phyloP scores from a whole-genome alignment of 2,888 invertebrate genomes.

The Agrochola litura region DNA sequence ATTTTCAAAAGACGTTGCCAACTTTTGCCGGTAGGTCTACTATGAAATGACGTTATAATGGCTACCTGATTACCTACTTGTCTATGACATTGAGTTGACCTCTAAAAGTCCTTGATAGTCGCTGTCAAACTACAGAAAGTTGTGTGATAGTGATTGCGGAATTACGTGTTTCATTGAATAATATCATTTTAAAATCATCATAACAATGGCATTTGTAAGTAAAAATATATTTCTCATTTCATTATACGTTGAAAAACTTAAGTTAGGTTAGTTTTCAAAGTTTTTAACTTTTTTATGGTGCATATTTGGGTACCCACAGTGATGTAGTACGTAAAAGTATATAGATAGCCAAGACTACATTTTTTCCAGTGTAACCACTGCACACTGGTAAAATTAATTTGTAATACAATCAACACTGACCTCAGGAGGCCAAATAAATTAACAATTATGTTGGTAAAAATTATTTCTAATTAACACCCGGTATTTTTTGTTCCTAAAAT shows the following conservation, averaged over 20 bases:
- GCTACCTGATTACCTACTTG: slow-evolving; percentile 66
- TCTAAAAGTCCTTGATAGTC: slow-evolving; percentile 78
- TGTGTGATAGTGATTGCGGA: slow-evolving; percentile 51
- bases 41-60: slow-evolving; percentile 66
- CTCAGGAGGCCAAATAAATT: slow-evolving; percentile 14
- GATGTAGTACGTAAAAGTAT: background rate
- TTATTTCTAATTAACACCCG: background rate
- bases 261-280: slow-evolving; percentile 49
- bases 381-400: background rate
- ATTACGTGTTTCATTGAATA: slow-evolving; percentile 28
- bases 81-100: slow-evolving; percentile 86
- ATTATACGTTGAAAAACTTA: background rate
- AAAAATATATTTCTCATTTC: slow-evolving; percentile 25
- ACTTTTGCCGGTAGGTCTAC: slow-evolving; percentile 28
- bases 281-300: slow-evolving; percentile 18
- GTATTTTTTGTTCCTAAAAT: background rate
- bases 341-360: background rate
- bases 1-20: slow-evolving; percentile 22
- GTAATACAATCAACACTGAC: background rate
- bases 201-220: slow-evolving; percentile 80
- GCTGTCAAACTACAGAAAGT: slow-evolving; percentile 77
- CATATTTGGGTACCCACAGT: background rate
- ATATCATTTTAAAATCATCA: slow-evolving; percentile 20
- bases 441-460: background rate
- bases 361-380: background rate